Evolutionary conservation across 2,888 invertebrate species (phyloP).

Genomic region (Daptonema setosum): DNA sequence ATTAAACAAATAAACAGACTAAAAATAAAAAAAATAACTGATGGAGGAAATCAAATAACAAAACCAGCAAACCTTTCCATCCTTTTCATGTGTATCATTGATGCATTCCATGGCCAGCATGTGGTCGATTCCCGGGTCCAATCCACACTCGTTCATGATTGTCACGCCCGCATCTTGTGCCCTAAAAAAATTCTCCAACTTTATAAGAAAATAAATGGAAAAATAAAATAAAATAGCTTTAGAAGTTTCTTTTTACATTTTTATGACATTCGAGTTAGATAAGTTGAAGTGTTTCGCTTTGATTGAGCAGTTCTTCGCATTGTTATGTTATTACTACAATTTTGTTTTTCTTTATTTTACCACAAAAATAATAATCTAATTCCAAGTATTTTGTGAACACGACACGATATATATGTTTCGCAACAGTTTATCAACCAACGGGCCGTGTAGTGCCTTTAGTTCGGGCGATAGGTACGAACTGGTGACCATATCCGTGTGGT

Average conservation of each 20-base stretch:
- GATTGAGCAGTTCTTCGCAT: too few species aligned
- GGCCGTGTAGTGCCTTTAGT: conserved; percentile 52
- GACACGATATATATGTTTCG: too few species aligned
- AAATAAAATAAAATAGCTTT: not conserved
- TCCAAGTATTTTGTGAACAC: too few species aligned
- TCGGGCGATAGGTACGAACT: conserved; percentile 76
- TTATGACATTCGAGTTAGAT: too few species aligned
- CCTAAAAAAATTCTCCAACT: conserved; percentile 31
- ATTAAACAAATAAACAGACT: not conserved
- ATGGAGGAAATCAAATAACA: not conserved
- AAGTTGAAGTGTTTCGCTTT: too few species aligned
- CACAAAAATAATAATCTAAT: too few species aligned
- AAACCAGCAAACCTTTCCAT: conserved; percentile 43
- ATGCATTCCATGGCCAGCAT: conserved; percentile 86
- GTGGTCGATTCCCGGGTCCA: conserved; percentile 97
- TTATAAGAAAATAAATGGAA: not conserved
- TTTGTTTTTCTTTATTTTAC: too few species aligned
- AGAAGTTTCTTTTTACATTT: not conserved
- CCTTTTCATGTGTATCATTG: conserved; percentile 43
- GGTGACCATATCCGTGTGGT: conserved; percentile 74
- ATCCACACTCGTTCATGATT: conserved; percentile 78
- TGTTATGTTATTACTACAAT: too few species aligned
- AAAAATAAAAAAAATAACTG: not conserved
- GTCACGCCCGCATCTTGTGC: conserved; percentile 73
- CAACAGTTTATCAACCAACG: too few species aligned